Evolutionary conservation across 2,113 vertebrate species (phyloP), one percentile per base, ranked within the genome.

Genomic region (Variabilichromis moorii): DNA sequence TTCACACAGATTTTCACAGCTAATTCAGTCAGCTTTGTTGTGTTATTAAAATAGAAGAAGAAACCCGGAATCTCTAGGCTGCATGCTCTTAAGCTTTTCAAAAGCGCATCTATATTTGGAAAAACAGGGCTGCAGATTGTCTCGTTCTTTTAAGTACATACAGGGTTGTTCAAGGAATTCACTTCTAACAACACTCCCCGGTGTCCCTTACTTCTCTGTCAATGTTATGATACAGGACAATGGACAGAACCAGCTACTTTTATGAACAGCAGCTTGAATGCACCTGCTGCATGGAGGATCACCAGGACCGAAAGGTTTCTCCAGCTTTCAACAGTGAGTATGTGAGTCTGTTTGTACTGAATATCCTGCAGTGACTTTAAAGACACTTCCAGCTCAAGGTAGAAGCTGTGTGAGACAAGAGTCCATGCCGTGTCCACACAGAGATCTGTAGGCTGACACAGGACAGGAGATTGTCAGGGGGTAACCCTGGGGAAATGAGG

Each of bases 401-500:
- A 40, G 54, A 87, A 24, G 61, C 26, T 28, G 83, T 66, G 53
- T 86, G 85, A 89, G 71, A 85, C 85, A 76, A 37, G 82, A 78
- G 35, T 55, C 47, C 82, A 47, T 19, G 85, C 76, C 55, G 86
- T 8, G 84, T 71, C 53, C n/a, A 24, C 28, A 31, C 86, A 81
- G 42, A 83, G 82, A 81, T 82, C 63, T 89, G 86, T 16, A 42
- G 68, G 81, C 50, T 45, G 85, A 88, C 53, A 47, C 73, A 17
- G 91, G 87, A 79, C 82, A 54, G 57, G 76, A 89, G 88, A 86
- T 47, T 84, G 88, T 90, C 87, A 73, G 88, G 53, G 85, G 91
- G 59, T 42, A 80, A 21, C 71, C 9, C 82, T 11, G 28, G 19
- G 81, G 53, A 1, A 31, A 51, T 55, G 2, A 31, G 6, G 8